Conservation (phyloP, 2,113 vertebrate genomes). For the Stigmatopora nigra region DNA sequence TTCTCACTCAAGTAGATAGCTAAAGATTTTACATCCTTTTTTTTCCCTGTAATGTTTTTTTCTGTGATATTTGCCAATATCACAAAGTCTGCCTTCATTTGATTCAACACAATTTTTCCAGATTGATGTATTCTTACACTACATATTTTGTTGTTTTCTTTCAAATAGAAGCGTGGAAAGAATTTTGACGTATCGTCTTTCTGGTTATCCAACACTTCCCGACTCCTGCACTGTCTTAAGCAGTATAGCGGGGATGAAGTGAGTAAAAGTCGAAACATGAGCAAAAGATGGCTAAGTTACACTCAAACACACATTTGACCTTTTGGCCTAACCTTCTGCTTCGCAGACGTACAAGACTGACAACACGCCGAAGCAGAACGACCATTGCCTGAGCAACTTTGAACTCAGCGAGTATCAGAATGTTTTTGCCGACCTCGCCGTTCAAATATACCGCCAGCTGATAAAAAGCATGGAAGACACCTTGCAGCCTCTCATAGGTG, state of each 20-base stretch:
- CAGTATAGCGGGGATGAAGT: slow-evolving; percentile 97
- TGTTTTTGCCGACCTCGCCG: slow-evolving; percentile 85
- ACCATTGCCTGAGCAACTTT: slow-evolving; percentile 92
- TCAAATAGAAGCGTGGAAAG: slow-evolving; percentile 78
- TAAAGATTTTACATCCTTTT: too few species aligned
- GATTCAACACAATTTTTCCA: too few species aligned
- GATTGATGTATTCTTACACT: too few species aligned
- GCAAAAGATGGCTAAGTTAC: background rate
- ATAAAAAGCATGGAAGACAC: slow-evolving; percentile 83
- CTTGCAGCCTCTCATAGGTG: slow-evolving; percentile 91
- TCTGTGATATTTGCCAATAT: too few species aligned
- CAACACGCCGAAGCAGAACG: slow-evolving; percentile 87
- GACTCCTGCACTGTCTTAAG: slow-evolving; percentile 88
- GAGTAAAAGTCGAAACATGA: slow-evolving; percentile 7
- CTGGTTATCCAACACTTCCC: slow-evolving; percentile 93
- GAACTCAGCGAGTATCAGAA: slow-evolving; percentile 92
- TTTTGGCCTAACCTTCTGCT: background rate
- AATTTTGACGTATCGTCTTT: slow-evolving; percentile 91
- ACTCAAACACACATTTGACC: background rate
- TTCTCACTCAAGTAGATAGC: too few species aligned
- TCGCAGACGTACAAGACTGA: slow-evolving; percentile 73
- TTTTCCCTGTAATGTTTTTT: too few species aligned
- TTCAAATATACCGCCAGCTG: slow-evolving; percentile 94
- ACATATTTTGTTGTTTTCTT: slow-evolving; percentile 19
- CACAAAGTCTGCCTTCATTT: too few species aligned